Percentiles rank a stretch among this genome's conserved stretches.
Evolutionary conservation across 64 coral and sea anemone genomes (phyloP).

Genomic region (Astreopora myriophthalma): DNA sequence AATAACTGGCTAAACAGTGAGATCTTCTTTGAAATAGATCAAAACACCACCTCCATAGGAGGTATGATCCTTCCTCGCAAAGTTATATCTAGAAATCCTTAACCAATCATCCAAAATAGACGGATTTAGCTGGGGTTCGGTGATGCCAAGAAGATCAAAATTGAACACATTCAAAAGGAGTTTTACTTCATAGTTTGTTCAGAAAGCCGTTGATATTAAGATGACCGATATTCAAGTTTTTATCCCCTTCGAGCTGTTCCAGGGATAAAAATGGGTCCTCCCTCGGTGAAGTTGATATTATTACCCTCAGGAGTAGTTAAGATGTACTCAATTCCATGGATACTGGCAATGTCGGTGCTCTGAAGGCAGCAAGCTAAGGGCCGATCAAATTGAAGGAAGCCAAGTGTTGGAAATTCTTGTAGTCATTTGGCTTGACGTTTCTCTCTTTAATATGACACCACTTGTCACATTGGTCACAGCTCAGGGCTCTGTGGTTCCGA

Average conservation of each 20-base stretch:
- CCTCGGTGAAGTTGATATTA: neutral
- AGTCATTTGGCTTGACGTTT: too few species aligned
- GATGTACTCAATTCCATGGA: too few species aligned
- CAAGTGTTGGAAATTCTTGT: too few species aligned
- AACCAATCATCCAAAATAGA: neutral
- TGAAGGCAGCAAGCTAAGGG: too few species aligned
- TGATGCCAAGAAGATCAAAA: neutral
- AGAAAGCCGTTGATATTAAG: neutral
- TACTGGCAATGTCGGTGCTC: too few species aligned
- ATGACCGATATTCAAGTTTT: too few species aligned
- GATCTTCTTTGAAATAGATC: neutral
- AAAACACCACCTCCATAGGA: neutral
- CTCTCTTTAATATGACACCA: neutral
- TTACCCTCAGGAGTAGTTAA: neutral
- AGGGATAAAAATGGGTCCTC: neutral
- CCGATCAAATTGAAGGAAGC: too few species aligned
- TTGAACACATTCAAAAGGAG: neutral
- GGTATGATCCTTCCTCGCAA: constrained; percentile 15
- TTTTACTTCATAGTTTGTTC: neutral
- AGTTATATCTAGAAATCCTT: neutral
- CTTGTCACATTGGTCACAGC: neutral
- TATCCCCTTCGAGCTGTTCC: neutral
- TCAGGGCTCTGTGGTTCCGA: neutral
- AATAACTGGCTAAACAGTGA: neutral
- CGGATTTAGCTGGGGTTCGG: neutral